Base-by-base conservation (phyloP, 2,888 invertebrate species). In the Drosophila demipolita region DNA sequence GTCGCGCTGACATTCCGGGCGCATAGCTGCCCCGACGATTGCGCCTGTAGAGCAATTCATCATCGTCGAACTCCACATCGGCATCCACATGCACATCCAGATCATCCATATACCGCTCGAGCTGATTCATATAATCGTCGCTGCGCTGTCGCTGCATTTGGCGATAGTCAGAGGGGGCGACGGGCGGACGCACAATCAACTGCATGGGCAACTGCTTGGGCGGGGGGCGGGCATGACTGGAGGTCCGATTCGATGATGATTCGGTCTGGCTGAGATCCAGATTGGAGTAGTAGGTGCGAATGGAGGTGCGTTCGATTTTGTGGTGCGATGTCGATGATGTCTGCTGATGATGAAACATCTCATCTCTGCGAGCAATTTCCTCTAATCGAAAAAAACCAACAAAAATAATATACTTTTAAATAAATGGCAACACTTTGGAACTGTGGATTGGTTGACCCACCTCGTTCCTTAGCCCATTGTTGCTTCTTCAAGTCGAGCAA, bases 381-480 rank as follows among this genome's bases (percentile, higher is more conserved):
- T 97, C 97, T 97, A 32, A 2, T 11, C 38, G n/a, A 54, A 26
- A 49, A 15, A 2, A 60, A 23, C 4, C 20, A 38, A 3, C 12
- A 45, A 23, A 45, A 23, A 45, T 6, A 4, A 32, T 2, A 15
- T 8, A 12, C 5, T 7, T 38, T 57, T 20, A 20, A 15, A 1
- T 6, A 29, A 29, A 29, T 55, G 12, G 29, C n/a, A 17, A 35
- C 9, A 1, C 9, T 20, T 32, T 15, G 15, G 17, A 8, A 1
- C 12, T 15, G 5, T n/a, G 17, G 20, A 6, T 42, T 12, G 26
- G 8, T 45, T 15, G 20, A 65, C 93, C 91, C 94, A 98, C 98
- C 98, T 95, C 96, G 95, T 94, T 98, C 98, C 93, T 95, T 95
- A 86, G 97, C 98, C 98, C 98, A 98, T 95, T 98, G 98, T 91